phyloP scores from a whole-genome alignment of 2,113 vertebrate species.

The Prunella fulvescens region DNA sequence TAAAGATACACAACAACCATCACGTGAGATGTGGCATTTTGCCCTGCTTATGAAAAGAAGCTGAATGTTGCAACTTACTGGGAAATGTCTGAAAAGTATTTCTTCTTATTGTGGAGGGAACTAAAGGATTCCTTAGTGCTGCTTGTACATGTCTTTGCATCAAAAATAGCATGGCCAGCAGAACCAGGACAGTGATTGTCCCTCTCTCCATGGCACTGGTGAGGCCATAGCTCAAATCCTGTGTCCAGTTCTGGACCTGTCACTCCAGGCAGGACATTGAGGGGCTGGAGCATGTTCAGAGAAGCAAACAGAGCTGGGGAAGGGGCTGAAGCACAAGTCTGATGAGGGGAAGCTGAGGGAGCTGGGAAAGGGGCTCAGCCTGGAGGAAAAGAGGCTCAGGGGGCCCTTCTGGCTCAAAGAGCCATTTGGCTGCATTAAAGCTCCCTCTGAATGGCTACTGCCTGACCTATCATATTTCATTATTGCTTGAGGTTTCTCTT shows the following conservation, averaged over 20 bases:
- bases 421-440: not conserved
- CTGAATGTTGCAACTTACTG: not conserved
- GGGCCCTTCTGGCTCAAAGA: not conserved
- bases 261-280: not conserved
- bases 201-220: not conserved
- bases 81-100: not conserved
- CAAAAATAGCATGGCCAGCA: not conserved
- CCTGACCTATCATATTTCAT: not conserved
- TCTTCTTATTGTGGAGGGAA: not conserved
- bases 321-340: not conserved
- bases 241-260: not conserved
- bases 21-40: not conserved
- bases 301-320: not conserved
- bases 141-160: not conserved
- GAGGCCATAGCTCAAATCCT: not conserved
- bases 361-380: not conserved
- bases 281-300: rapidly evolving
- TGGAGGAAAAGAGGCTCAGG: not conserved
- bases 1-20: not conserved
- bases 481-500: not conserved
- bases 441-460: not conserved
- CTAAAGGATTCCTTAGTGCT: not conserved
- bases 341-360: not conserved
- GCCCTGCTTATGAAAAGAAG: not conserved
- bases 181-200: not conserved